Evolutionary conservation across 2,113 vertebrate species (phyloP), one percentile per base, ranked within the genome.

Genomic region (Osmerus mordax): DNA sequence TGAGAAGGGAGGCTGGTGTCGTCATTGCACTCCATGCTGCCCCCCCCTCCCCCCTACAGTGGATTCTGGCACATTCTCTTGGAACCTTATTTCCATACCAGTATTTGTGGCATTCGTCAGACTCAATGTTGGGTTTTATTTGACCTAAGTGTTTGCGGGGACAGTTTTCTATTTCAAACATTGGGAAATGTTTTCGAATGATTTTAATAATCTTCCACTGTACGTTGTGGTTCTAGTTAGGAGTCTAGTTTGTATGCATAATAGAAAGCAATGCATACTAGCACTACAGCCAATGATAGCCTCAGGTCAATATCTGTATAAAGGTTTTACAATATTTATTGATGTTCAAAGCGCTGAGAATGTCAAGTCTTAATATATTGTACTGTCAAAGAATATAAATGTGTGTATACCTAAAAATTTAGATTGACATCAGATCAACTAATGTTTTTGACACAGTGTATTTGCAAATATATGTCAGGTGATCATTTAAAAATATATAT

Each of bases 1-100:
- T 95, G 94, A 89, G 95, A 87, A 85, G 52, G 69, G 81, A 7
- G 41, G 9, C 41, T 12, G 41, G 8, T 47, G 41, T 1, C 7
- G 41, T 47, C 41, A 28, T 2, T 47, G 41, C 9, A 36, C 4
- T 36, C 41, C 25, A 28, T 28, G 25, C 25, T 28, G 25, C 25
- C 25, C 0, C 25, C 9, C 41, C 41, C 41, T 1, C 41, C 41
- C 41, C 41, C 41, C 2, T 47, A 47, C 9, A 47, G 41, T 47
- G 41, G 41, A 47, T 47, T 2, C 41, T 47, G 55, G 11, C 55
- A n/a, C 15, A 56, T 56, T n/a, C 5, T 47, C 41, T 47, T 2
- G 7, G 41, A 47, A 47, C 41, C 41, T 9, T 47, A 47, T 47
- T 47, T 47, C 9, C 41, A 47, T 12, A 47, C 41, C 41, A 47